phyloP scores from a whole-genome alignment of 2,797 vertebrate species.

The Myoxocephalus aenaeus region DNA sequence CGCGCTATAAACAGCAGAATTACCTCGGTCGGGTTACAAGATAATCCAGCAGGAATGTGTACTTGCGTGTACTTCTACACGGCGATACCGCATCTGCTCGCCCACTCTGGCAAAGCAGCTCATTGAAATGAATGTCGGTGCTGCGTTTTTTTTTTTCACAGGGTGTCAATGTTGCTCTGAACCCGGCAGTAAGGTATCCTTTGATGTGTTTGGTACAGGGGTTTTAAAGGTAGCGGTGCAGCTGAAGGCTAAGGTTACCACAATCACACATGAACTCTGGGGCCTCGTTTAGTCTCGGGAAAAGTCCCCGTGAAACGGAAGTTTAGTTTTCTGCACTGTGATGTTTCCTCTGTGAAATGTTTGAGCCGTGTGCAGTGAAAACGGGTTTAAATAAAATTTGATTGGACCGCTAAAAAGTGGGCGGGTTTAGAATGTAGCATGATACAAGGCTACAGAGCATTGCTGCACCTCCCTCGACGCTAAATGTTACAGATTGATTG shows the following conservation, averaged over 20 bases:
- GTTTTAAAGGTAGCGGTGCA: not conserved
- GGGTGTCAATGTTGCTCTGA: not conserved
- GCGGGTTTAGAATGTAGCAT: not conserved
- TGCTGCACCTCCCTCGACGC: not conserved
- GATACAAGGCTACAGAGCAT: not conserved
- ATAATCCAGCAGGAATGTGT: not conserved
- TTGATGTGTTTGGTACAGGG: not conserved
- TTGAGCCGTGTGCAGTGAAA: not conserved
- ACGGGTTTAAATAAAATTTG: not conserved
- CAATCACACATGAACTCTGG: not conserved
- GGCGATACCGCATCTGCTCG: not conserved
- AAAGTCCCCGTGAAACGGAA: not conserved
- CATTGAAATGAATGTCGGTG: not conserved
- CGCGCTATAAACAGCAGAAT: not conserved
- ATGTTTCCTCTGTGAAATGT: not conserved
- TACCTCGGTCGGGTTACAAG: not conserved
- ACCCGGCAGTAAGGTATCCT: not conserved
- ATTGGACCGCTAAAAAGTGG: not conserved
- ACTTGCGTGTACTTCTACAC: not conserved
- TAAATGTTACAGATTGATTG: not conserved
- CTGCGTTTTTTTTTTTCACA: not conserved
- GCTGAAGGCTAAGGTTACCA: not conserved
- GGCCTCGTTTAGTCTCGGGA: not conserved
- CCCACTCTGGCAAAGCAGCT: not conserved
- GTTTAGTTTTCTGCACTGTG: not conserved